These are phyloP conservation scores for Phataginus tricuspis DNA, from an alignment of 2,797 vertebrate genomes.

Conservation along the genomic window DNA sequence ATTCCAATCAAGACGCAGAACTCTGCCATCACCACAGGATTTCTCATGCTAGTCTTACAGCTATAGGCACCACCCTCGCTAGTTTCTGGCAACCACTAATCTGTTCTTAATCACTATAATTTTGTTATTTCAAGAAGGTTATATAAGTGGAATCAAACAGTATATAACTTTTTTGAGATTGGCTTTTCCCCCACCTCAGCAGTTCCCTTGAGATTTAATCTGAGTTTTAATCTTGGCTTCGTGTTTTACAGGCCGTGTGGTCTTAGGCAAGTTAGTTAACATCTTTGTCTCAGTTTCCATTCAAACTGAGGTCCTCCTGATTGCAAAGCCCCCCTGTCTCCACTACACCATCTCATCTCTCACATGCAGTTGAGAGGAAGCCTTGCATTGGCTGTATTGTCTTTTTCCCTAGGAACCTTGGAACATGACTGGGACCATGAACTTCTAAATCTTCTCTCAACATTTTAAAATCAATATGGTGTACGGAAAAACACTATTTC, in stretches of 20 bases:
- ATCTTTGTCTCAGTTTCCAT: not conserved
- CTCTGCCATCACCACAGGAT: not conserved
- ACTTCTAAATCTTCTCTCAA: not conserved
- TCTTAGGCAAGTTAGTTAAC: not conserved
- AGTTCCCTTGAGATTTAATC: not conserved
- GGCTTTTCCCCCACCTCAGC: not conserved
- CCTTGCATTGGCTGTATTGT: not conserved
- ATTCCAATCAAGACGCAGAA: not conserved
- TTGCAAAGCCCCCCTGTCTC: not conserved
- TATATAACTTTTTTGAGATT: not conserved
- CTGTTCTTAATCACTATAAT: not conserved
- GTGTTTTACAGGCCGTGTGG: not conserved
- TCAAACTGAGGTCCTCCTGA: not conserved
- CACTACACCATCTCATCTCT: not conserved
- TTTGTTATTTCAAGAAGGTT: conserved; percentile 2
- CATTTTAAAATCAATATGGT: not conserved
- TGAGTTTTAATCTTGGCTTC: not conserved
- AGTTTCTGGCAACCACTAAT: not conserved
- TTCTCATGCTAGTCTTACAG: not conserved
- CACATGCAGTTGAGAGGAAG: not conserved
- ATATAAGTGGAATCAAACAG: not conserved
- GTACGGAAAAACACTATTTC: not conserved
- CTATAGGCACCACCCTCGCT: not conserved
- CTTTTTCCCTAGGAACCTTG: not conserved
- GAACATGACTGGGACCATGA: not conserved